Conservation (phyloP, 2,113 vertebrate genomes). For the Struthio camelus region DNA sequence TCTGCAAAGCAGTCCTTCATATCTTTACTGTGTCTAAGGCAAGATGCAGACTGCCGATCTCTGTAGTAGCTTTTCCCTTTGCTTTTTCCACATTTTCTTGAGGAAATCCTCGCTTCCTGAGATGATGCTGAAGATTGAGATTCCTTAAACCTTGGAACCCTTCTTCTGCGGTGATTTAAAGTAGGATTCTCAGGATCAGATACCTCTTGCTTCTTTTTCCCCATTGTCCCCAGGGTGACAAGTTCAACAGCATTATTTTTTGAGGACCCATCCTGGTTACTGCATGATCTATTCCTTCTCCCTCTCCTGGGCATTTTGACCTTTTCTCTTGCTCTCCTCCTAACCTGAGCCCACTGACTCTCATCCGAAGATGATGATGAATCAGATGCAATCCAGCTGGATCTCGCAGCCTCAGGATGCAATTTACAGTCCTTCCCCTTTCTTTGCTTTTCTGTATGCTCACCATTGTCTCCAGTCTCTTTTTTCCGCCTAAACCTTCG, state of each 20-base stretch:
- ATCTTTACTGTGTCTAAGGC: conserved; percentile 62
- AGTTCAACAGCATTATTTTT: conserved; percentile 72
- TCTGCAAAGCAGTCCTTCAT: conserved; percentile 75
- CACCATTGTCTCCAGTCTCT: conserved; percentile 70
- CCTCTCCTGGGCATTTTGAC: conserved; percentile 74
- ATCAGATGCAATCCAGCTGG: conserved; percentile 74
- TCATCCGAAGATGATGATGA: conserved; percentile 83
- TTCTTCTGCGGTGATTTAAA: conserved; percentile 63
- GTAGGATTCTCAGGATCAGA: conserved; percentile 28
- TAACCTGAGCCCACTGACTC: conserved; percentile 79
- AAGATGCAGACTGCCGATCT: conserved; percentile 44
- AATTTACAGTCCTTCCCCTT: conserved; percentile 59
- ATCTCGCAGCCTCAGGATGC: conserved; percentile 58
- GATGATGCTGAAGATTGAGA: conserved; percentile 48
- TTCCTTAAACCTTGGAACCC: conserved; percentile 54
- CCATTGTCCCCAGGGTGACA: conserved; percentile 70
- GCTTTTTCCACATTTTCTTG: conserved; percentile 47
- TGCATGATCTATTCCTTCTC: conserved; percentile 70
- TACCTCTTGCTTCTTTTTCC: conserved; percentile 52
- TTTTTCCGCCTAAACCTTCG: conserved; percentile 81
- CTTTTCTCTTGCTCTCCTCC: conserved; percentile 85
- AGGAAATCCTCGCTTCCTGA: conserved; percentile 47
- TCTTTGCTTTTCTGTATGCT: conserved; percentile 68
- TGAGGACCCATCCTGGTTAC: conserved; percentile 46
- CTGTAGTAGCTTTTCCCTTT: conserved; percentile 19